phyloP scores from a whole-genome alignment of 2,888 invertebrate species.

The Drosophila macrothrix region DNA sequence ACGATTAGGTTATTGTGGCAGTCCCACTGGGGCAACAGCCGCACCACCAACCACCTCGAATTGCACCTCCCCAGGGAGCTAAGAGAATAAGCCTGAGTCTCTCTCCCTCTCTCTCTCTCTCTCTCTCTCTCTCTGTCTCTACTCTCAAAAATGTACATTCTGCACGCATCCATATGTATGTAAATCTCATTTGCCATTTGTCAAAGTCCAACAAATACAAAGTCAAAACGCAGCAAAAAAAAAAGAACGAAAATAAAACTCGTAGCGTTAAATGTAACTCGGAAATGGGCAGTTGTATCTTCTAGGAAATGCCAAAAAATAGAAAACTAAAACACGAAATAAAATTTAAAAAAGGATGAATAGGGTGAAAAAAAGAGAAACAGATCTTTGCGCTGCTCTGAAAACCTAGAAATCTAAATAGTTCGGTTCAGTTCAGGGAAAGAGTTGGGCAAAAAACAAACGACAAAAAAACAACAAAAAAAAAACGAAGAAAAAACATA shows the following conservation, averaged over 20 bases:
- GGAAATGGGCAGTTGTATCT: slow-evolving; percentile 30
- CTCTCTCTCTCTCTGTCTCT: neutral
- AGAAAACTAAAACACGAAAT: slow-evolving; percentile 16
- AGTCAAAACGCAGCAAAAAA: slow-evolving; percentile 70
- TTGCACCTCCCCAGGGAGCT: slow-evolving; percentile 27
- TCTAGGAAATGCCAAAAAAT: slow-evolving; percentile 55
- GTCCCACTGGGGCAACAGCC: slow-evolving; percentile 29
- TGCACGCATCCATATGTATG: slow-evolving; percentile 3
- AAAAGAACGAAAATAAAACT: slow-evolving; percentile 6
- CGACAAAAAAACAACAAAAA: neutral
- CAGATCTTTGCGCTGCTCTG: slow-evolving; percentile 62
- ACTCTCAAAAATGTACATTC: neutral
- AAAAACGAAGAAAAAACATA: slow-evolving; percentile 24
- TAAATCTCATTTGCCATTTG: slow-evolving; percentile 52
- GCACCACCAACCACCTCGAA: slow-evolving; percentile 22
- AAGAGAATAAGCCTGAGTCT: neutral
- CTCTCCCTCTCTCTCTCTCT: neutral
- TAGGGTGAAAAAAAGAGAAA: slow-evolving; percentile 3
- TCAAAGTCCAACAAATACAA: slow-evolving; percentile 72
- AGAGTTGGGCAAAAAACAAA: slow-evolving; percentile 34
- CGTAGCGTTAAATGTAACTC: slow-evolving; percentile 53
- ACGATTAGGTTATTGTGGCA: slow-evolving; percentile 4
- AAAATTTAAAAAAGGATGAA: slow-evolving; percentile 15
- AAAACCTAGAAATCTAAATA: slow-evolving; percentile 78
- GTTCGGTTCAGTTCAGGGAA: slow-evolving; percentile 57